These are phyloP conservation scores for Hoplostethus mediterraneus DNA, from an alignment of 2,797 vertebrate genomes.

Conservation along the genomic window DNA sequence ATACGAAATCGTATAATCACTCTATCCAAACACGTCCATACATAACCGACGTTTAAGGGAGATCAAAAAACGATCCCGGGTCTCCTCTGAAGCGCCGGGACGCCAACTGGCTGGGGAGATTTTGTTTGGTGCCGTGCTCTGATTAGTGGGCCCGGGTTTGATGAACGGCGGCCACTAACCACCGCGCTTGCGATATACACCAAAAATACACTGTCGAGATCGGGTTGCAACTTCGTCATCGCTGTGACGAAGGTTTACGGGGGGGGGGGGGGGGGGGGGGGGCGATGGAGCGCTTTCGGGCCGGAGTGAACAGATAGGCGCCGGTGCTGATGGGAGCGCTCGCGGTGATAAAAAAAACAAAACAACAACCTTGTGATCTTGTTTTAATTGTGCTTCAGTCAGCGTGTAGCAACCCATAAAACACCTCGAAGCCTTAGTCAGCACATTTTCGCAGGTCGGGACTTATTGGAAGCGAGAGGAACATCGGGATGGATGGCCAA, in stretches of 20 bases:
- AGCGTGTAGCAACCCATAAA: slow-evolving; percentile 73
- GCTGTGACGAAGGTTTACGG: slow-evolving; percentile 27
- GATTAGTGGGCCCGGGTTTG: neutral
- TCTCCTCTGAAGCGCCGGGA: slow-evolving; percentile 7
- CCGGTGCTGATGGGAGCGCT: slow-evolving; percentile 21
- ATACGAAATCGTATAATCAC: slow-evolving; percentile 63
- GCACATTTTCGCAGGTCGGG: slow-evolving; percentile 49
- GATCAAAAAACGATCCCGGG: slow-evolving; percentile 14
- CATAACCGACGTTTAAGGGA: neutral
- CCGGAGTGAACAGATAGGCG: slow-evolving; percentile 56
- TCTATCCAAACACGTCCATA: slow-evolving; percentile 19
- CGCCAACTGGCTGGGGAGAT: slow-evolving; percentile 29
- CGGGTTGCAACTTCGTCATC: slow-evolving; percentile 18
- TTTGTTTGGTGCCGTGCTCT: slow-evolving; percentile 1
- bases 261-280: too few relatives aligned
- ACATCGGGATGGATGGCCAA: slow-evolving; percentile 69
- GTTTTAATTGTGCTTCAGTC: slow-evolving; percentile 60
- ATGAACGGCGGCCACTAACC: slow-evolving; percentile 22
- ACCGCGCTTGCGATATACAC: slow-evolving; percentile 6
- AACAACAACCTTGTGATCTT: slow-evolving; percentile 28
- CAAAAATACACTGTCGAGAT: neutral
- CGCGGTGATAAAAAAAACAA: slow-evolving; percentile 4
- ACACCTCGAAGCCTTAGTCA: slow-evolving; percentile 60
- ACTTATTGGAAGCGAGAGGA: slow-evolving; percentile 44
- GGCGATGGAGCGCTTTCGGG: slow-evolving; percentile 16